Evolutionary conservation across 2,888 invertebrate genomes (phyloP).

Genomic region (Cepaea hortensis): DNA sequence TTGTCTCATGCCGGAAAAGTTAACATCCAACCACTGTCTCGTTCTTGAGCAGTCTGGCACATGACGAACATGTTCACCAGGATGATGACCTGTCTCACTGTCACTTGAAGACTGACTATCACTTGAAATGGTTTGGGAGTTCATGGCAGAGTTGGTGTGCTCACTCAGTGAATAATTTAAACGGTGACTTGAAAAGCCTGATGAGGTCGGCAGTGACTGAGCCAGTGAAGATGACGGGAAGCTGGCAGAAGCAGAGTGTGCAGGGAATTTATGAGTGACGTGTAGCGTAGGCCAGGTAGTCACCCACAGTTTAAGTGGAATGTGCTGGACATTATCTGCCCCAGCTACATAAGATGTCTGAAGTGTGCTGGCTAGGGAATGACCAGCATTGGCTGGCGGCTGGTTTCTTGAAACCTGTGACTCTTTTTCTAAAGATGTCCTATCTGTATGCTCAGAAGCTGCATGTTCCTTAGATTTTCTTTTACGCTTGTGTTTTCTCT

Average conservation of each 20-base stretch:
- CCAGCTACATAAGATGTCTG: constrained; percentile 37
- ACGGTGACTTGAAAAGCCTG: not conserved
- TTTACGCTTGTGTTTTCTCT: constrained; percentile 15
- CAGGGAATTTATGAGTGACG: constrained; percentile 30
- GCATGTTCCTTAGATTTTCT: not conserved
- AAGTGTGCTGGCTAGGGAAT: constrained; percentile 28
- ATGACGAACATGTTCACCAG: not conserved
- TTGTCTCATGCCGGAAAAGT: constrained; percentile 7
- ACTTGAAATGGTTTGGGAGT: constrained; percentile 40
- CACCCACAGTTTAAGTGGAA: constrained; percentile 48
- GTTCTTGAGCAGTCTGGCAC: constrained; percentile 20
- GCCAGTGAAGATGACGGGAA: constrained; percentile 8
- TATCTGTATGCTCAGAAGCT: not conserved
- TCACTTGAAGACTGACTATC: constrained; percentile 35
- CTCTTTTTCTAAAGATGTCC: constrained; percentile 18
- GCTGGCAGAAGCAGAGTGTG: constrained; percentile 28
- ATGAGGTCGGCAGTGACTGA: constrained; percentile 6
- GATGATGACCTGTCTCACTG: constrained; percentile 28
- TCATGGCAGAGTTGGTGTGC: constrained; percentile 18
- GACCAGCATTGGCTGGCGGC: constrained; percentile 2
- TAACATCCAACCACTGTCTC: constrained; percentile 45
- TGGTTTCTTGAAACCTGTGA: constrained; percentile 17
- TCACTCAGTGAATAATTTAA: constrained; percentile 9
- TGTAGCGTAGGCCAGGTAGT: constrained; percentile 44
- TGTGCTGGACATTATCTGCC: constrained; percentile 44